These are phyloP conservation scores for Miniopterus natalensis DNA, from an alignment of 2,113 vertebrate genomes.

Conservation along the genomic window DNA sequence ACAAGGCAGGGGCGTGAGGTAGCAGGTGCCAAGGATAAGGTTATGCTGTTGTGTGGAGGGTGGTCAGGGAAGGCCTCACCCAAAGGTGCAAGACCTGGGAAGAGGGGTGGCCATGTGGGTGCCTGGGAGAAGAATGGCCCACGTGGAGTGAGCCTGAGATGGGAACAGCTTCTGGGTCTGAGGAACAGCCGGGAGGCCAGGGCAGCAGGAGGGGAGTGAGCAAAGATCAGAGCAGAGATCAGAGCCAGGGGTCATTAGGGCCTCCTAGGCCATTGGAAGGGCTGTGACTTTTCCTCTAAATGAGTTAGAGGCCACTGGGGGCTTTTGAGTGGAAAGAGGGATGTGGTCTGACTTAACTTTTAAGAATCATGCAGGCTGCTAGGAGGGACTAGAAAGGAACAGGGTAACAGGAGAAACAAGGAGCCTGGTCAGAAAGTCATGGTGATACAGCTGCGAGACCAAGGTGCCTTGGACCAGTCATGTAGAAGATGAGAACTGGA, in stretches of 20 bases:
- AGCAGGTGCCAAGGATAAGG: background rate
- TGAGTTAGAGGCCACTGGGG: background rate
- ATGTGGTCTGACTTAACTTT: background rate
- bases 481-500: background rate
- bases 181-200: background rate
- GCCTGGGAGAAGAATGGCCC: background rate
- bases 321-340: background rate
- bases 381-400: background rate
- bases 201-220: background rate
- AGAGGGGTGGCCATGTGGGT: background rate
- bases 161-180: background rate
- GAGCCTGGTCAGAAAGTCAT: background rate
- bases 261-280: background rate
- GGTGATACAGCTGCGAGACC: background rate
- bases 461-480: background rate
- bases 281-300: background rate
- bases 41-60: background rate
- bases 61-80: background rate
- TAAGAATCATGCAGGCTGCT: background rate
- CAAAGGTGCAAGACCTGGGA: background rate
- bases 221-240: background rate
- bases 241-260: background rate
- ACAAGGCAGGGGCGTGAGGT: accelerated
- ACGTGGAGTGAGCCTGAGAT: background rate
- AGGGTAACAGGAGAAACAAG: background rate